These are phyloP conservation scores for Leptosomus discolor DNA, from an alignment of 2,113 vertebrate species.

Conservation along the genomic window DNA sequence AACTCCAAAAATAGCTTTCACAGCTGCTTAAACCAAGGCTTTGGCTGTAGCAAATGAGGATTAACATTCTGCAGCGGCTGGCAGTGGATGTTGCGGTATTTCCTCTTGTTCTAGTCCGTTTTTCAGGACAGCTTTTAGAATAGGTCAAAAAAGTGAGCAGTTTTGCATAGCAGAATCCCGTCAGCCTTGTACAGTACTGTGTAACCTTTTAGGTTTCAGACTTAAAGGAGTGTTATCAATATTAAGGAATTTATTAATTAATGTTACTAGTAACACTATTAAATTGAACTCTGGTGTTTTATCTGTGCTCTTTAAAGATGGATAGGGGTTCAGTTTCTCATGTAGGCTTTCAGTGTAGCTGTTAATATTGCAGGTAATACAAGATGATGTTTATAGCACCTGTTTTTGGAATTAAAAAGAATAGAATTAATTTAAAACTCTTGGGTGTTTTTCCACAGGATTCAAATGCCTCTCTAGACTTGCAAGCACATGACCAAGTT, in stretches of 20 bases:
- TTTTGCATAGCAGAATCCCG: background rate
- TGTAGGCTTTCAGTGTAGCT: background rate
- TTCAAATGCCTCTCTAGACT: background rate
- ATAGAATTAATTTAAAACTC: background rate
- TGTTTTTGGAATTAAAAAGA: background rate
- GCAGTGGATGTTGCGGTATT: background rate
- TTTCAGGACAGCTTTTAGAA: background rate
- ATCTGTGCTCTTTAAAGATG: background rate
- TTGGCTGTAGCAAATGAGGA: background rate
- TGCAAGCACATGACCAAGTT: background rate
- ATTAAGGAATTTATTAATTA: background rate
- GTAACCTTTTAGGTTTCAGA: background rate
- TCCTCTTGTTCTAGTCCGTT: background rate
- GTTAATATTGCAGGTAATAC: background rate
- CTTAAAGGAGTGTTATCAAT: background rate
- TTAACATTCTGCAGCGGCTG: conserved; percentile 27
- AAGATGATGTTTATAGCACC: background rate
- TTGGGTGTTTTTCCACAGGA: background rate
- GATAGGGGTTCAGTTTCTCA: background rate
- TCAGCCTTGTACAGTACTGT: background rate
- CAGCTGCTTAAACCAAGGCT: conserved; percentile 14
- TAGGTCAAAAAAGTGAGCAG: background rate
- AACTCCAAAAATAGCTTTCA: conserved; percentile 42
- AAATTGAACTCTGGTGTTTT: background rate
- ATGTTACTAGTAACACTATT: background rate